These are phyloP conservation scores for Caenorhabditis doughertyi DNA, from an alignment of 2,888 invertebrate genomes.

Conservation along the genomic window DNA sequence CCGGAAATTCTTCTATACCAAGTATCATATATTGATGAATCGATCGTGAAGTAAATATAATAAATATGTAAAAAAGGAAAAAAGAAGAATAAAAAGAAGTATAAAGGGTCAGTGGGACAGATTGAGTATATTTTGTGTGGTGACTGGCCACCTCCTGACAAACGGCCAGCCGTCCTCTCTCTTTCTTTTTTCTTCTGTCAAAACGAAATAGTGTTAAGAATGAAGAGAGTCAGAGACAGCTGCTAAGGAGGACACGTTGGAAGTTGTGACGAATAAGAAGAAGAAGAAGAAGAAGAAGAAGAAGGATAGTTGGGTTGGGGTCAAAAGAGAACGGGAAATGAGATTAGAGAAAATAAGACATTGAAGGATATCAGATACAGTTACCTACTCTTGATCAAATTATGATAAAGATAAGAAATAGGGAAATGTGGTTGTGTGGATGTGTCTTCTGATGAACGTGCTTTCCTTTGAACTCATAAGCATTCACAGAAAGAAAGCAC, in stretches of 20 bases:
- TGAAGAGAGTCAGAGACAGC: constrained; percentile 32
- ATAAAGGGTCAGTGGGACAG: constrained; percentile 55
- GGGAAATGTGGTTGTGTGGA: not conserved
- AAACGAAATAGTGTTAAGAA: constrained; percentile 16
- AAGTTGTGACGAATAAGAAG: constrained; percentile 56
- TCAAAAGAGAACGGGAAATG: constrained; percentile 4
- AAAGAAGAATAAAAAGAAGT: constrained; percentile 17
- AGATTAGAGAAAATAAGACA: constrained; percentile 10
- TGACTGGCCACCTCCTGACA: constrained; percentile 39
- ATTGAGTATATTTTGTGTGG: constrained; percentile 33
- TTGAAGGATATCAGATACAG: constrained; percentile 12
- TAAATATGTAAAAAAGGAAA: not conserved
- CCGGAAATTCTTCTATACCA: too few species aligned
- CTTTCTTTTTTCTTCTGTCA: constrained; percentile 13
- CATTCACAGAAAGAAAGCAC: too few species aligned
- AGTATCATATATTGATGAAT: too few species aligned
- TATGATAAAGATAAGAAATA: not conserved
- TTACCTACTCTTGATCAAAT: too few species aligned
- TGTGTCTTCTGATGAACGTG: too few species aligned
- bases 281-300: constrained; percentile 14
- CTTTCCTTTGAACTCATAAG: too few species aligned
- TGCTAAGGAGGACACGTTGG: constrained; percentile 56
- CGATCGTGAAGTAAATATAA: not conserved
- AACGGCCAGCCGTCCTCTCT: constrained; percentile 23
- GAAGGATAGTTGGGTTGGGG: constrained; percentile 9